Percentiles rank a stretch among this genome's conserved stretches.
Conservation (phyloP, 2,797 vertebrate genomes). For the Tolypeutes matacus region DNA sequence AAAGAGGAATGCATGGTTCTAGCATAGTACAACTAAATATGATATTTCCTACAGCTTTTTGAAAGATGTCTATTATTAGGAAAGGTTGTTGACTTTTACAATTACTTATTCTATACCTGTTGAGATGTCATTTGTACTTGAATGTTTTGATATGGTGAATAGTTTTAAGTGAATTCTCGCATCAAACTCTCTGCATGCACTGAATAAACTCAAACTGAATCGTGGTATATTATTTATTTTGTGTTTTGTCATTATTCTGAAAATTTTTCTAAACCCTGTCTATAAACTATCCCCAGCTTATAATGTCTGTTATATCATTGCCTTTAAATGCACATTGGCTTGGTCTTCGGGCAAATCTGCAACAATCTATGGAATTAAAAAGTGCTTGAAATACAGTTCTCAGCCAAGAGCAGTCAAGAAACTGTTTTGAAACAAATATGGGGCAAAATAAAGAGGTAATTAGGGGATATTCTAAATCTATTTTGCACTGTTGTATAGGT, state of each 20-base stretch:
- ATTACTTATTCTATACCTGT: background rate
- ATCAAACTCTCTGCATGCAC: background rate
- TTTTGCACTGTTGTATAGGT: background rate
- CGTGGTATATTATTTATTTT: background rate
- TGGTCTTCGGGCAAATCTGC: background rate
- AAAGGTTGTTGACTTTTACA: background rate
- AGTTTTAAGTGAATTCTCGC: background rate
- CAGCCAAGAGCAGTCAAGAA: background rate
- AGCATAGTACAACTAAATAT: background rate
- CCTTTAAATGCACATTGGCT: background rate
- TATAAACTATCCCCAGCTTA: background rate
- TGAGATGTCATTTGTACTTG: background rate
- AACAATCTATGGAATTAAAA: background rate
- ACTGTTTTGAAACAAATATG: background rate
- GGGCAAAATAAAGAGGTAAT: background rate
- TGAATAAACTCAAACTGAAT: background rate
- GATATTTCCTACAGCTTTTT: background rate
- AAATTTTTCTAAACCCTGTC: background rate
- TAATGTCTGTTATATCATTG: background rate
- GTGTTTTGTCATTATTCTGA: background rate
- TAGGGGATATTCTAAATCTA: background rate
- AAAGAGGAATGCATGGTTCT: background rate
- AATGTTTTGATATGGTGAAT: background rate
- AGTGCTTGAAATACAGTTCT: background rate
- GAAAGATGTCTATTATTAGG: background rate